Percentiles rank a stretch among this genome's conserved stretches.
Evolutionary conservation across 64 coral and sea anemone genomes (phyloP).

Genomic region (Montipora capricornis): DNA sequence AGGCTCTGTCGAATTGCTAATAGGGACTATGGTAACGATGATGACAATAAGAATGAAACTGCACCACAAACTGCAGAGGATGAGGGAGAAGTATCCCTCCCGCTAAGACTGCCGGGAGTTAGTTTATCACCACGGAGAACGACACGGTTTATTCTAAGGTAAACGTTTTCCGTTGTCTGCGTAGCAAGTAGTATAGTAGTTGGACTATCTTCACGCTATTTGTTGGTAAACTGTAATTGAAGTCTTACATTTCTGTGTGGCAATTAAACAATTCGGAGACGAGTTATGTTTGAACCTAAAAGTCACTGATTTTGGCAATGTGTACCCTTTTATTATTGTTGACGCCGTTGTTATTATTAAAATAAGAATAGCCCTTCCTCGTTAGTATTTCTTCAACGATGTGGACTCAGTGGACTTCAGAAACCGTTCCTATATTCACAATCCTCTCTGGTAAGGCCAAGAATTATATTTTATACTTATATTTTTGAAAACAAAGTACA

Average conservation of each 20-base stretch:
- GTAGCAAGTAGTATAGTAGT: background rate
- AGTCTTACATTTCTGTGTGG: background rate
- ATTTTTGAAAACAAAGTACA: constrained; percentile 22
- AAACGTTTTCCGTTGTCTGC: background rate
- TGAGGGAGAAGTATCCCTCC: constrained; percentile 39
- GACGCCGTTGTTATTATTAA: background rate
- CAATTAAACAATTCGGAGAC: constrained; percentile 6
- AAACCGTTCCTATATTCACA: background rate
- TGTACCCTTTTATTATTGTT: background rate
- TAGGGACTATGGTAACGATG: background rate
- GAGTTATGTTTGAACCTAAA: constrained; percentile 29
- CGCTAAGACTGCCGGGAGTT: constrained; percentile 32
- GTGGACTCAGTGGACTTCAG: constrained; percentile 4
- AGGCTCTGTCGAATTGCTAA: constrained; percentile 10
- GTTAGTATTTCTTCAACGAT: constrained; percentile 24
- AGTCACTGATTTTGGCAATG: constrained; percentile 21
- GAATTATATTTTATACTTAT: constrained; percentile 1
- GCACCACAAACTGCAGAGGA: constrained; percentile 29
- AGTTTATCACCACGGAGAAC: constrained; percentile 50
- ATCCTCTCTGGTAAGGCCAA: background rate
- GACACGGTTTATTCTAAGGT: constrained; percentile 47
- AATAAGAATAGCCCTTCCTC: constrained; percentile 22
- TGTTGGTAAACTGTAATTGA: background rate
- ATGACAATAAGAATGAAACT: constrained; percentile 10
- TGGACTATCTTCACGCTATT: background rate